Conservation (phyloP, 2,797 vertebrate genomes). For the Chloroceryle inda region DNA sequence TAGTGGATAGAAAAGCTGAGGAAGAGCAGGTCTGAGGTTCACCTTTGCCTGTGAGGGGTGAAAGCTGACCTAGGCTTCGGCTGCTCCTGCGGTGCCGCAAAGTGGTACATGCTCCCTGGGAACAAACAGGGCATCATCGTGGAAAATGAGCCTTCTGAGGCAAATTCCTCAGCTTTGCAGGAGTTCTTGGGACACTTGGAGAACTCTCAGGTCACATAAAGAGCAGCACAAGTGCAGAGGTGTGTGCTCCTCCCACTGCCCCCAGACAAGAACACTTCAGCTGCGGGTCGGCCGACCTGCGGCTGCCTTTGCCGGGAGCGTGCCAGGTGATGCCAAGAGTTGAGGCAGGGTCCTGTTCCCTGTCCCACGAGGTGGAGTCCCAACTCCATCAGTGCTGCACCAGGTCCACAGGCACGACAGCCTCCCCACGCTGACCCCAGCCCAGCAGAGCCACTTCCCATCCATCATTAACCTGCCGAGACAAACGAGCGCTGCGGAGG, state of each 20-base stretch:
- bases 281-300: accelerated
- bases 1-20: background rate
- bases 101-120: accelerated
- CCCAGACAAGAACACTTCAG: background rate
- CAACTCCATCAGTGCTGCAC: background rate
- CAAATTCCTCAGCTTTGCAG: background rate
- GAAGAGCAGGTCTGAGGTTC: background rate
- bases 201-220: background rate
- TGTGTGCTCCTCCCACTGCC: background rate
- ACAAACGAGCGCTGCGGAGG: background rate
- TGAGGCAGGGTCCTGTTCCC: background rate
- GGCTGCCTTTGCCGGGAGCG: accelerated
- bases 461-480: background rate
- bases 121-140: background rate
- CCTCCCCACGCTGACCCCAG: background rate
- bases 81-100: background rate
- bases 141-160: background rate
- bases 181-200: background rate
- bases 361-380: background rate
- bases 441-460: background rate
- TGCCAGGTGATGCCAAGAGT: background rate
- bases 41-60: background rate
- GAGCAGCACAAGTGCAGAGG: accelerated
- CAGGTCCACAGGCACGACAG: background rate
- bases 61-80: background rate